These are phyloP conservation scores for Tyrophagus putrescentiae DNA, from an alignment of 1,140 invertebrate genomes.

Conservation along the genomic window DNA sequence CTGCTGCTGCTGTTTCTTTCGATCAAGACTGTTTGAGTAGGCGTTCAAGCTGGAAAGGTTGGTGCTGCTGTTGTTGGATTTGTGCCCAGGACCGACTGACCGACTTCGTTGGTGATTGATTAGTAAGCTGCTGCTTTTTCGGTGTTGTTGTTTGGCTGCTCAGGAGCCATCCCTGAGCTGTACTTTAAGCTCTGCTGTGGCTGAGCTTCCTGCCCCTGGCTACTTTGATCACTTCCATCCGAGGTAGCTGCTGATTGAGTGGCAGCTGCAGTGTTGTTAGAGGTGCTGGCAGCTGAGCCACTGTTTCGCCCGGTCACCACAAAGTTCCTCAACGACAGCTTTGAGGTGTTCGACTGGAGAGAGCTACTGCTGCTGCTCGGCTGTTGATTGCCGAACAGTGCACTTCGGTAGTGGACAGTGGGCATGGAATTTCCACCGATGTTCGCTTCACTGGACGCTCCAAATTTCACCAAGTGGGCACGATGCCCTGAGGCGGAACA, in stretches of 20 bases:
- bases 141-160: not conserved
- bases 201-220: not conserved
- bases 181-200: too few relatives aligned
- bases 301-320: slow-evolving; percentile 4
- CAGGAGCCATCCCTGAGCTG: too few relatives aligned
- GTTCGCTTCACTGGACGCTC: too few relatives aligned
- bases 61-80: not conserved
- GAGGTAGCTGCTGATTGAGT: not conserved
- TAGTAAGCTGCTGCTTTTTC: not conserved
- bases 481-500: not conserved
- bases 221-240: too few relatives aligned
- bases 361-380: too few relatives aligned
- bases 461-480: too few relatives aligned
- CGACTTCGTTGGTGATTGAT: slow-evolving; percentile 12
- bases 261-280: not conserved
- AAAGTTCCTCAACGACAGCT: slow-evolving; percentile 13
- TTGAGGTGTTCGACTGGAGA: too few relatives aligned
- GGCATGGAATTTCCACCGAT: too few relatives aligned
- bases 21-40: slow-evolving; percentile 23
- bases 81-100: slow-evolving; percentile 5
- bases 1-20: slow-evolving; percentile 34
- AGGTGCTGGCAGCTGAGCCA: too few relatives aligned
- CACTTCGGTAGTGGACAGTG: not conserved
- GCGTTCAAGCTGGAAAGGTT: not conserved
- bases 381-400: too few relatives aligned